Percentiles rank a stretch among this genome's conserved stretches.
phyloP scores from a whole-genome alignment of 2,113 vertebrate genomes.

The Australoheros scitulus region DNA sequence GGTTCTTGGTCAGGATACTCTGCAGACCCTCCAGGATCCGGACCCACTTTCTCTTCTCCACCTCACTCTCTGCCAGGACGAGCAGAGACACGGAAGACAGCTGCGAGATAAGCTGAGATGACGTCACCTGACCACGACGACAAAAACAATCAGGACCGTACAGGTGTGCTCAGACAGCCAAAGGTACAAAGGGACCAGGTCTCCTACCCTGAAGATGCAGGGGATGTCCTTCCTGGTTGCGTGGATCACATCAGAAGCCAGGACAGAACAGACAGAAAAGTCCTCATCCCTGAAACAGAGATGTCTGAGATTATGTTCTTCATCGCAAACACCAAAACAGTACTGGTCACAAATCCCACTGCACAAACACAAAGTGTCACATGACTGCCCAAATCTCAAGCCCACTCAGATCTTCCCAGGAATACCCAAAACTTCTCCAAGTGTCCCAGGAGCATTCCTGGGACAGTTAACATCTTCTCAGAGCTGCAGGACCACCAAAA shows the following conservation, averaged over 20 bases:
- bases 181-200: not conserved
- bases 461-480: not conserved
- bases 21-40: slow-evolving; percentile 93
- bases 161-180: not conserved
- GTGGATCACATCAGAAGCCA: slow-evolving; percentile 95
- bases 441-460: not conserved
- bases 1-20: slow-evolving; percentile 92
- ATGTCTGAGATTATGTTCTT: not conserved
- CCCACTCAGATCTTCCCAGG: not conserved
- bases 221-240: slow-evolving; percentile 95
- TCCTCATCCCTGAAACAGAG: slow-evolving; percentile 89
- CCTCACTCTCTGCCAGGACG: slow-evolving; percentile 93
- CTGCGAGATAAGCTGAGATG: slow-evolving; percentile 87
- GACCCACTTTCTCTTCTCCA: slow-evolving; percentile 96
- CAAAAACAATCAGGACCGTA: not conserved
- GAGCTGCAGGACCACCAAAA: not conserved
- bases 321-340: not conserved
- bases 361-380: fast-evolving
- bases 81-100: slow-evolving; percentile 88
- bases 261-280: slow-evolving; percentile 94
- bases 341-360: not conserved
- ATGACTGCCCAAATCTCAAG: not conserved
- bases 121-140: slow-evolving; percentile 84
- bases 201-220: slow-evolving; percentile 93
- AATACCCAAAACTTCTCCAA: not conserved